Percentiles rank a stretch among this genome's conserved stretches.
Conservation (phyloP, 2,113 vertebrate species). For the Dolichotis patagonum region DNA sequence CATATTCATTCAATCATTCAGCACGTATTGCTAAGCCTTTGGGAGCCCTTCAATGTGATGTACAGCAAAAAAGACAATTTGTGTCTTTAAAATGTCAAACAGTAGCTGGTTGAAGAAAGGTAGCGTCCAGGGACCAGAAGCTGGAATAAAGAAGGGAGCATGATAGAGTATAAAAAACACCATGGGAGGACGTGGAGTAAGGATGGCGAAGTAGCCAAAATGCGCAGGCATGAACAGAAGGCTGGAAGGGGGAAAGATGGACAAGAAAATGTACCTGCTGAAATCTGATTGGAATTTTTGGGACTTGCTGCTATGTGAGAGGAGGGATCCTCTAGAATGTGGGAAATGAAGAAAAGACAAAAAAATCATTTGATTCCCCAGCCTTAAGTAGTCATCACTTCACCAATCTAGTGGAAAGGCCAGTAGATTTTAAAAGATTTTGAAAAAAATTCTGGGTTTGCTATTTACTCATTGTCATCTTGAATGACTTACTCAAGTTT, state of each 20-base stretch:
- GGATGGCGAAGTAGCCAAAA: neutral
- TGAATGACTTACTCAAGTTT: neutral
- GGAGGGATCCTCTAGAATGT: neutral
- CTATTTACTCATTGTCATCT: neutral
- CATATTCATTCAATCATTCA: neutral
- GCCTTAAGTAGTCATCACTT: neutral
- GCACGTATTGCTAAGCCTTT: neutral
- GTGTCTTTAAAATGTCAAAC: neutral
- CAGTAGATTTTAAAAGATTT: neutral
- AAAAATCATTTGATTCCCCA: neutral
- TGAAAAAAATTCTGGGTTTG: neutral
- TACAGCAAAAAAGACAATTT: neutral
- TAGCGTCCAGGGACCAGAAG: neutral
- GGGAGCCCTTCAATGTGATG: neutral
- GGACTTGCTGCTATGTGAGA: neutral
- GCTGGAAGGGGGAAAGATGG: neutral
- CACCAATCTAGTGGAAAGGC: neutral
- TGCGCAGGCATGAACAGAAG: neutral
- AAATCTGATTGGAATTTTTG: neutral
- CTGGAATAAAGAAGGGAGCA: neutral
- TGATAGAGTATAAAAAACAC: neutral
- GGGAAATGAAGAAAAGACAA: neutral
- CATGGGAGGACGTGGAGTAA: neutral
- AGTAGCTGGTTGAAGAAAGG: neutral
- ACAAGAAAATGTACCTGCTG: neutral